Evolutionary conservation across 2,113 vertebrate genomes (phyloP).

Genomic region (Burhinus bistriatus): DNA sequence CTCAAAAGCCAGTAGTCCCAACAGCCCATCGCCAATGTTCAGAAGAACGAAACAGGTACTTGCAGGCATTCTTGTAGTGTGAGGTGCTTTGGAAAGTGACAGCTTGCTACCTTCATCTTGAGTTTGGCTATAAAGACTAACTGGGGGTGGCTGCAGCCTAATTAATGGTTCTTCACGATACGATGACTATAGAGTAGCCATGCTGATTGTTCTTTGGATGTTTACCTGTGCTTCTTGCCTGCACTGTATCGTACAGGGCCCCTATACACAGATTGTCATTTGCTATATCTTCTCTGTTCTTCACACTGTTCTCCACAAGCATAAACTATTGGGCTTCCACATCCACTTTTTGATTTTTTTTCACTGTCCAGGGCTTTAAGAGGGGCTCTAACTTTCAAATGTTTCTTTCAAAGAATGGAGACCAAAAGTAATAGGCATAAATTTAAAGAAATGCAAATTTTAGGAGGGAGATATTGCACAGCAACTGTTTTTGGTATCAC

Average conservation of each 20-base stretch:
- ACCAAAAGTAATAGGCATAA: neutral
- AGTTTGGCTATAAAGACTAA: neutral
- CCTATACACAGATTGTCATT: neutral
- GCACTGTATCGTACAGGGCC: fast-evolving
- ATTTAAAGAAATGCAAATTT: neutral
- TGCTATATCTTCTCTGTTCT: neutral
- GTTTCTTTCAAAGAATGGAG: neutral
- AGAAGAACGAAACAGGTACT: slow-evolving; percentile 96
- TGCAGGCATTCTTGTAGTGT: neutral
- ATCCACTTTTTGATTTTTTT: neutral
- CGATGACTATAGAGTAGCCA: neutral
- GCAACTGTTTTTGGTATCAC: neutral
- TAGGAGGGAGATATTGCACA: neutral
- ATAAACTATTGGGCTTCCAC: neutral
- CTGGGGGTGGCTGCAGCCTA: neutral
- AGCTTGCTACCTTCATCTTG: neutral
- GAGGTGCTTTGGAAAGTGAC: neutral
- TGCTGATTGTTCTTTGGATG: neutral
- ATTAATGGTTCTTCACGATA: neutral
- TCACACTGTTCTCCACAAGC: neutral
- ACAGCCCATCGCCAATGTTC: slow-evolving; percentile 93
- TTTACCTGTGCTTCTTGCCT: neutral
- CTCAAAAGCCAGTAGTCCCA: slow-evolving; percentile 86
- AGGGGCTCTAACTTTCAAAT: neutral
- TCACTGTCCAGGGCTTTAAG: neutral